Evolutionary conservation across 1,140 invertebrate genomes (phyloP).

Genomic region (Choristoneura fumiferana): DNA sequence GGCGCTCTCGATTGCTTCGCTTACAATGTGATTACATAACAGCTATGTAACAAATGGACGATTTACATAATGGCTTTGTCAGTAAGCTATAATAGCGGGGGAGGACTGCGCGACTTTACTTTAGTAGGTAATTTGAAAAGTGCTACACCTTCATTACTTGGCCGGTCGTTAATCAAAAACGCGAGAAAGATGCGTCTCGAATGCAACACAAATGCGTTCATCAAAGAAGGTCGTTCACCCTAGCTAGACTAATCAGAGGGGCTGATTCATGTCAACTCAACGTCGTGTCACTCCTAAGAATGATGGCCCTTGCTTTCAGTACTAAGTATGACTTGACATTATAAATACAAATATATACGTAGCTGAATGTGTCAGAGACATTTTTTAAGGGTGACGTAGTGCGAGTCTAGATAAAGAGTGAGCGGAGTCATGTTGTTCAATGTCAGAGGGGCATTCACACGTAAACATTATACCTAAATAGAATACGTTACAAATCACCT

Average conservation of each 20-base stretch:
- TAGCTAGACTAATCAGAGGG: no score
- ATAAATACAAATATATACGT: no score
- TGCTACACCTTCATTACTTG: no score
- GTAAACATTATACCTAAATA: not conserved
- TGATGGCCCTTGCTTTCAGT: not conserved
- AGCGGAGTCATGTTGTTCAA: not conserved
- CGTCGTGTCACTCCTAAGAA: no score
- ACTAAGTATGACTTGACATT: conserved; percentile 1
- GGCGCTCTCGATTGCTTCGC: conserved; percentile 53
- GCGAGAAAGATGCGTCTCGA: no score
- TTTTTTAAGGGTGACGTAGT: conserved; percentile 15
- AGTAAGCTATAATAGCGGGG: conserved; percentile 47
- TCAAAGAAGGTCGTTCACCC: no score
- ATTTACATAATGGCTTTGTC: conserved; percentile 67
- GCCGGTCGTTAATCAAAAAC: no score
- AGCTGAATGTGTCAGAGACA: not conserved
- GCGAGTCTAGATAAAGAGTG: conserved; percentile 1
- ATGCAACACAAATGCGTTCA: no score
- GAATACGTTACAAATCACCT: no score
- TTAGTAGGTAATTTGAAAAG: no score
- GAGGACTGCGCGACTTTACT: conserved; percentile 40
- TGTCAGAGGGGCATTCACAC: conserved; percentile 10
- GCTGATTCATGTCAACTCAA: no score
- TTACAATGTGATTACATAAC: conserved; percentile 62
- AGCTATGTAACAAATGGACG: conserved; percentile 61